Evolutionary conservation across 1,140 invertebrate species (phyloP).

Genomic region (Drosophila ambigua): DNA sequence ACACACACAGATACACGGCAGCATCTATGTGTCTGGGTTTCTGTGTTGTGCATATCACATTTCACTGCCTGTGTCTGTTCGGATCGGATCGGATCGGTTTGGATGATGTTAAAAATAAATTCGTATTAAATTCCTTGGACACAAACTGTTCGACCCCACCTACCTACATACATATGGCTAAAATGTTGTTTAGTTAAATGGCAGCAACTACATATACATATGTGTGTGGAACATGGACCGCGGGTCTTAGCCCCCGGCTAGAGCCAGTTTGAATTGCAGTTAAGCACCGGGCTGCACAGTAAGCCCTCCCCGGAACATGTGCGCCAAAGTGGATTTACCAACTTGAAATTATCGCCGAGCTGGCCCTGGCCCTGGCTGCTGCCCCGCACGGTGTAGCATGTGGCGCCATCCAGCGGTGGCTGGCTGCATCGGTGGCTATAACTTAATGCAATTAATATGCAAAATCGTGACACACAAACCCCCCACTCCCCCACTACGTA

Average conservation of each 20-base stretch:
- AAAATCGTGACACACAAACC: slow-evolving; percentile 75
- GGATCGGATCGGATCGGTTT: too few relatives aligned
- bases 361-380: not conserved
- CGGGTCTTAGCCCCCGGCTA: slow-evolving; percentile 18
- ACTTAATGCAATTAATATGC: slow-evolving; percentile 83
- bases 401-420: slow-evolving; percentile 58
- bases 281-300: slow-evolving; percentile 61
- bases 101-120: slow-evolving; percentile 45
- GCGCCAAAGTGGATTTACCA: slow-evolving; percentile 79
- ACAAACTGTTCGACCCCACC: not conserved
- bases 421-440: slow-evolving; percentile 61
- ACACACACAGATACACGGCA: slow-evolving; percentile 9
- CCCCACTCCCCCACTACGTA: slow-evolving; percentile 18
- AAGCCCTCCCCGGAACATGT: slow-evolving; percentile 66
- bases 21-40: slow-evolving; percentile 13
- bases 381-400: slow-evolving; percentile 36
- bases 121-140: slow-evolving; percentile 22
- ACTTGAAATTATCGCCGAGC: slow-evolving; percentile 78
- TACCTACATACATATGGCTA: not conserved
- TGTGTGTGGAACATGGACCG: slow-evolving; percentile 23
- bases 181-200: slow-evolving; percentile 20
- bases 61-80: slow-evolving; percentile 32
- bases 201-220: not conserved
- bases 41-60: slow-evolving; percentile 41
- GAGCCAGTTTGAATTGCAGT: slow-evolving; percentile 61